These are phyloP conservation scores for Grapholita molesta DNA, from an alignment of 1,140 invertebrate species.

Conservation along the genomic window DNA sequence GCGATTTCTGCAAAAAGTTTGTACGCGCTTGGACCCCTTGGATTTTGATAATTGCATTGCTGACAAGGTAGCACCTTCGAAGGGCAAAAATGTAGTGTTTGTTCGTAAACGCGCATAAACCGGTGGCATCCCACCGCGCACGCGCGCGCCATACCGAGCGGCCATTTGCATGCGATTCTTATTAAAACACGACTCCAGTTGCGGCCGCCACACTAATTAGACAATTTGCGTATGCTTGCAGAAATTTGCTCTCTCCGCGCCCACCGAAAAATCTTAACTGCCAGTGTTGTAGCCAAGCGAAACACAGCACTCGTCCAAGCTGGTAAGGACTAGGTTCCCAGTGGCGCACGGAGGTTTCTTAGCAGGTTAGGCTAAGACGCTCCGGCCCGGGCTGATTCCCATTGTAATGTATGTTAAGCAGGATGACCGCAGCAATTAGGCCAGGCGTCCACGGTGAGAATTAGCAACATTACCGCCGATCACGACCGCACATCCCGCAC, in stretches of 20 bases:
- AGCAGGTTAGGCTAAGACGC: constrained; percentile 48
- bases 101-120: constrained; percentile 34
- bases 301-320: constrained; percentile 18
- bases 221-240: constrained; percentile 61
- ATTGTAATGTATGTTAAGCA: constrained; percentile 71
- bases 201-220: constrained; percentile 61
- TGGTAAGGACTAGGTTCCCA: constrained; percentile 23
- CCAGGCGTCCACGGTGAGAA: constrained; percentile 48
- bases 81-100: constrained; percentile 30
- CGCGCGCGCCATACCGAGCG: constrained; percentile 34
- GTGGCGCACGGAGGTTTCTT: constrained; percentile 27
- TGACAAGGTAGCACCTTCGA: constrained; percentile 29
- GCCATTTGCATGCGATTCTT: constrained; percentile 56
- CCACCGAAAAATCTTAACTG: constrained; percentile 15
- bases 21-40: neutral
- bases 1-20: no score
- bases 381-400: constrained; percentile 51
- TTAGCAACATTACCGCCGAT: constrained; percentile 50
- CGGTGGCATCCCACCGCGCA: constrained; percentile 23
- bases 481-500: constrained; percentile 48
- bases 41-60: neutral
- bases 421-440: constrained; percentile 65
- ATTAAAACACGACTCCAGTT: constrained; percentile 40
- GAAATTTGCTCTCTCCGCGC: constrained; percentile 22
- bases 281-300: neutral